Conservation (phyloP, 2,888 invertebrate species). For the Eilema caniola region DNA sequence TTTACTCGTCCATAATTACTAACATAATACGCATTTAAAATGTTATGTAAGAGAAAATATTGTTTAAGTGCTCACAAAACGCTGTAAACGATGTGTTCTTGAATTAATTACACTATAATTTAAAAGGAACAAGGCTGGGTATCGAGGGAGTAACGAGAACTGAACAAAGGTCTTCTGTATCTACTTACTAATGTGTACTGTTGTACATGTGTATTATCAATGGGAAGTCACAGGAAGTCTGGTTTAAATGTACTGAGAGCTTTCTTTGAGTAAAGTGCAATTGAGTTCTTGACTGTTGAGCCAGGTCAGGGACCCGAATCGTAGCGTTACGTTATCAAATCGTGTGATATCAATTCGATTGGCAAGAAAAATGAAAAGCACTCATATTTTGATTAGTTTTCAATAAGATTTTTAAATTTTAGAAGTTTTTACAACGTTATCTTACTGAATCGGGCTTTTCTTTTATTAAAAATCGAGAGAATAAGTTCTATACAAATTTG, state of each 20-base stretch:
- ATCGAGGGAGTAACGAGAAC: conserved; percentile 35
- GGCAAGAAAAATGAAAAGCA: too few relatives aligned
- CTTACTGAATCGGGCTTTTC: too few relatives aligned
- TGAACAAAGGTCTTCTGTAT: conserved; percentile 35
- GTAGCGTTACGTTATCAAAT: too few relatives aligned
- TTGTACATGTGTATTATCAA: not conserved
- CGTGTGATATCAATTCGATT: too few relatives aligned
- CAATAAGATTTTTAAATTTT: too few relatives aligned
- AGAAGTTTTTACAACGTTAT: too few relatives aligned
- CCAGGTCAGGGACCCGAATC: too few relatives aligned
- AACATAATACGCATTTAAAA: too few relatives aligned
- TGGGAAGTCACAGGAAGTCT: not conserved
- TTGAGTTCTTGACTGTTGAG: too few relatives aligned
- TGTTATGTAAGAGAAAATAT: conserved; percentile 3
- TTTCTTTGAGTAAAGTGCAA: not conserved
- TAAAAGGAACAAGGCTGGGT: conserved; percentile 26
- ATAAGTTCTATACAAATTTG: too few relatives aligned
- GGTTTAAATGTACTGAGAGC: not conserved
- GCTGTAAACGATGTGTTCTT: conserved; percentile 25
- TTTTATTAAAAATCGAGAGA: too few relatives aligned
- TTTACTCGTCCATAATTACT: not conserved
- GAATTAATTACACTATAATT: conserved; percentile 48
- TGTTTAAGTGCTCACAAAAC: conserved; percentile 21
- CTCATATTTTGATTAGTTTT: too few relatives aligned
- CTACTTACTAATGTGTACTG: conserved; percentile 5